These are phyloP conservation scores for Harpalus rufipes DNA, from an alignment of 2,888 invertebrate species.

Conservation along the genomic window DNA sequence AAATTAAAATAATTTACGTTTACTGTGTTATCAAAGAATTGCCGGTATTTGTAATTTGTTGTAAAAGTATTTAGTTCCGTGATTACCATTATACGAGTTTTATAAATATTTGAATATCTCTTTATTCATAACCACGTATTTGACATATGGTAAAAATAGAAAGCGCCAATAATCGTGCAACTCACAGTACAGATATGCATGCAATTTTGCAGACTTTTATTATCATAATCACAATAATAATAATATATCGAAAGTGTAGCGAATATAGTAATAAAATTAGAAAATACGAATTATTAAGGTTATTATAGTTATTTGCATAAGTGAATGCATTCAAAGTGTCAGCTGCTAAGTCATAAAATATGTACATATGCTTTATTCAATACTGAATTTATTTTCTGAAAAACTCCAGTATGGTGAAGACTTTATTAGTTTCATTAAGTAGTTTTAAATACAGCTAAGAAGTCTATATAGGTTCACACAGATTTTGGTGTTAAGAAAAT, in stretches of 20 bases:
- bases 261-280: too few relatives aligned
- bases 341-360: too few relatives aligned
- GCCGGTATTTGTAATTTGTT: neutral
- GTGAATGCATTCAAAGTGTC: too few relatives aligned
- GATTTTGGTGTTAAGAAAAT: too few relatives aligned
- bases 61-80: neutral
- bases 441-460: too few relatives aligned
- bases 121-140: neutral
- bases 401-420: too few relatives aligned
- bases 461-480: too few relatives aligned
- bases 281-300: too few relatives aligned
- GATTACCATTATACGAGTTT: neutral
- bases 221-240: neutral
- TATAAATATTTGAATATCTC: neutral
- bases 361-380: too few relatives aligned
- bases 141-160: conserved; percentile 15
- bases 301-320: too few relatives aligned
- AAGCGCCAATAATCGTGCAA: conserved; percentile 37
- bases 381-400: too few relatives aligned
- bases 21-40: neutral
- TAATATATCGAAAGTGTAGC: neutral
- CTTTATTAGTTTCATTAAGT: too few relatives aligned
- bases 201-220: conserved; percentile 18
- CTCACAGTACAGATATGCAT: conserved; percentile 37
- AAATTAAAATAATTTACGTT: conserved; percentile 10